Conservation (phyloP, 2,797 vertebrate species). For the Rhinogobio ventralis region DNA sequence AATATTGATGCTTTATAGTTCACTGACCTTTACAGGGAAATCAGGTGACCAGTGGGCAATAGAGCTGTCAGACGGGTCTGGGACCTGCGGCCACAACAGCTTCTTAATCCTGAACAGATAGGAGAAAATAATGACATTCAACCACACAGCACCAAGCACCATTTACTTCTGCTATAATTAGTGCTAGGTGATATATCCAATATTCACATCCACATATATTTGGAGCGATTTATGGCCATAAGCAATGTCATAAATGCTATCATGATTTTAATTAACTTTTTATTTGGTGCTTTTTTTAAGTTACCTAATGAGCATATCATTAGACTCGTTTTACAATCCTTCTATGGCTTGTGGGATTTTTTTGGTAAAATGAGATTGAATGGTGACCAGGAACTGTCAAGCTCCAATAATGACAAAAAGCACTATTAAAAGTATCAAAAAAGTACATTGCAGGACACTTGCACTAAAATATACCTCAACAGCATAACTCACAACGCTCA, state of each 20-base stretch:
- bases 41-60: conserved; percentile 94
- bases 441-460: not conserved
- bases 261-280: not conserved
- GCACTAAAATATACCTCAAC: not conserved
- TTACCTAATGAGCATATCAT: not conserved
- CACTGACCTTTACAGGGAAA: conserved; percentile 84
- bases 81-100: conserved; percentile 92
- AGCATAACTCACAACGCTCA: not conserved
- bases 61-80: conserved; percentile 93
- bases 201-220: not conserved
- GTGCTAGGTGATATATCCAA: not conserved
- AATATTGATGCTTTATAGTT: not conserved
- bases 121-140: not conserved
- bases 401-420: not conserved
- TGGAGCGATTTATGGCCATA: not conserved
- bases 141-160: not conserved
- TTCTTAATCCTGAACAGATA: conserved; percentile 85
- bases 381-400: not conserved
- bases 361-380: not conserved
- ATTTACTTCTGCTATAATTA: not conserved
- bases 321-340: not conserved
- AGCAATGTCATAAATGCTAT: not conserved
- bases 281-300: not conserved
- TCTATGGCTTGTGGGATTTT: not conserved
- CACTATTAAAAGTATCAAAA: not conserved